Percentiles rank a stretch among this genome's conserved stretches.
phyloP scores from a whole-genome alignment of 2,797 vertebrate genomes.

The Melanotaenia pygmaea region DNA sequence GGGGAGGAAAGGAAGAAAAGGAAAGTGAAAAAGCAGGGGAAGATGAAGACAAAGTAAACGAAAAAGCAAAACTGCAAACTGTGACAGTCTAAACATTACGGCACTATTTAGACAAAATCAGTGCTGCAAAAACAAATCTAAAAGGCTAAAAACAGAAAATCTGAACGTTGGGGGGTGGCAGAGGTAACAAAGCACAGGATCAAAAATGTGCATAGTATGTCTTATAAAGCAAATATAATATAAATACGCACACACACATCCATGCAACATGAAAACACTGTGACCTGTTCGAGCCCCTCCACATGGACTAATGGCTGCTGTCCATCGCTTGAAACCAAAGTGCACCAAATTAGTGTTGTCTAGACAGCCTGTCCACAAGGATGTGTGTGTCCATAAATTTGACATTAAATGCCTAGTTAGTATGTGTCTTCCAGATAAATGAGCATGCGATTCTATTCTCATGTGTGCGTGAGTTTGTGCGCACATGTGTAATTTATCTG shows the following conservation, averaged over 20 bases:
- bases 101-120: too few species aligned
- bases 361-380: constrained; percentile 61
- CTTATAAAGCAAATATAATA: neutral
- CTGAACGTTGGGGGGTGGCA: neutral
- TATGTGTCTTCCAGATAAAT: constrained; percentile 56
- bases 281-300: constrained; percentile 16
- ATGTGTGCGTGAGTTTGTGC: constrained; percentile 3
- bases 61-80: too few species aligned
- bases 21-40: too few species aligned
- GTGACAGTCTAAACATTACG: too few species aligned
- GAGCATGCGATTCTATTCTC: constrained; percentile 19
- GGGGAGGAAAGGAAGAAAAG: too few species aligned
- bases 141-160: neutral
- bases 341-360: constrained; percentile 63
- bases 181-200: neutral
- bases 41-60: too few species aligned
- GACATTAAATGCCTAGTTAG: constrained; percentile 61
- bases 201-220: neutral
- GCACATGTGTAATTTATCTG: constrained; percentile 37
- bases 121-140: too few species aligned
- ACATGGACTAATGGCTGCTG: constrained; percentile 50
- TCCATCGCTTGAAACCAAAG: constrained; percentile 52
- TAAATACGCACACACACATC: neutral
- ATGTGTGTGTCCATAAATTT: constrained; percentile 54
- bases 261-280: neutral